Evolutionary conservation across 2,113 vertebrate species (phyloP), one percentile per base, ranked within the genome.

Genomic region (Paedocypris sp.): DNA sequence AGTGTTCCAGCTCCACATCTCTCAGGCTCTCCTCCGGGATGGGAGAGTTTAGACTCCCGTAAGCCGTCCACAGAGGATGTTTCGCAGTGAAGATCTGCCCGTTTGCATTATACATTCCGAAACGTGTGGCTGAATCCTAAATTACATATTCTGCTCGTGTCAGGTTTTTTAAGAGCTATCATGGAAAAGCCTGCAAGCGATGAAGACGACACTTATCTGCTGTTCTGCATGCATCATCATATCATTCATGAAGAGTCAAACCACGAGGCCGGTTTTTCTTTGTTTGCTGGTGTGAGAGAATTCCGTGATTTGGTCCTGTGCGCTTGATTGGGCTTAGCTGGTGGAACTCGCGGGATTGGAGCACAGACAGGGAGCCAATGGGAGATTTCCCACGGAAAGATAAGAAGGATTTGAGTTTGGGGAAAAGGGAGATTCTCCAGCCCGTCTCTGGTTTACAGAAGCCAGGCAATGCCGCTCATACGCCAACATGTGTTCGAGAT

Each of bases 391-490:
- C 70, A 52, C 62, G 67, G 72, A 72, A 77, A 78, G 79, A 82
- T 83, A 79, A 80, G 78, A 71, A 78, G 74, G 78, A 82, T 82
- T 83, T 68, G 75, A 70, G 77, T 66, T 74, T 77, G 80, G 70
- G n/a, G 67, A 64, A 72, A 72, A 67, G 58, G 28, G 56, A 77
- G 76, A 79, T 77, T 79, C 78, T n/a, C 74, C 67, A 66, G 66
- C 64, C 72, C 76, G 78, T 80, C 75, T 82, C 71, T 41, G 80
- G 80, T 80, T 80, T 82, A 79, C 75, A 77, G 75, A 58, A 64
- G 23, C 49, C 72, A 71, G 72, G 78, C 67, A 49, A 72, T 70
- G 75, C 63, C 35, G 73, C 60, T 72, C 64, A 60, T 54, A 67
- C 65, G 75, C 71, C 42, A 66, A 73, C 50, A 35, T 59, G 48